Conservation (phyloP, 2,888 invertebrate species). For the Eupeodes latifasciatus region DNA sequence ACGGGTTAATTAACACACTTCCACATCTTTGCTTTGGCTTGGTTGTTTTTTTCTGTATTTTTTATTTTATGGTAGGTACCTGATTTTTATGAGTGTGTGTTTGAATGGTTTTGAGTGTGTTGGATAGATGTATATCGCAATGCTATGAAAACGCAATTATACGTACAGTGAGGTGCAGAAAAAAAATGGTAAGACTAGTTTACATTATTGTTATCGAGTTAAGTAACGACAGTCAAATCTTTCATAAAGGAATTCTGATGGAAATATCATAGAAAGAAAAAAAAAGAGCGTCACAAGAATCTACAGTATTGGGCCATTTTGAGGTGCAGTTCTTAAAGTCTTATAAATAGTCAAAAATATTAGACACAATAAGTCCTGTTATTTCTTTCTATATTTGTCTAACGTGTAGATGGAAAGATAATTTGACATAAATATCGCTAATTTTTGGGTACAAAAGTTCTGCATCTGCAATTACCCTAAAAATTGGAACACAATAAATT, state of each 20-base stretch:
- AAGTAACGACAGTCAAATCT: neutral
- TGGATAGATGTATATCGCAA: conserved; percentile 11
- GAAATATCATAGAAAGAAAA: too few species aligned
- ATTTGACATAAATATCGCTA: too few species aligned
- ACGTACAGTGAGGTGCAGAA: conserved; percentile 12
- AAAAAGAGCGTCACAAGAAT: too few species aligned
- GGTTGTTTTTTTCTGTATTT: conserved; percentile 14
- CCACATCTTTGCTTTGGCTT: conserved; percentile 57
- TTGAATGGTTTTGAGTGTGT: conserved; percentile 10
- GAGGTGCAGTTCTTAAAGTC: too few species aligned
- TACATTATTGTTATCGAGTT: neutral
- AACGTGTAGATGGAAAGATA: too few species aligned
- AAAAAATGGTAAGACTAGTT: neutral
- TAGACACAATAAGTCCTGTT: too few species aligned
- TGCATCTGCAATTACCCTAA: too few species aligned
- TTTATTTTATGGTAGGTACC: conserved; percentile 10
- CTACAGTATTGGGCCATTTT: too few species aligned
- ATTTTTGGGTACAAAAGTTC: too few species aligned
- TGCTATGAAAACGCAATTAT: conserved; percentile 26
- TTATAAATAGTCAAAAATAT: too few species aligned
- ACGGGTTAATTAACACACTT: conserved; percentile 76
- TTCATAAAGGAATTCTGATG: neutral
- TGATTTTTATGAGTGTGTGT: conserved; percentile 25
- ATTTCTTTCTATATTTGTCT: too few species aligned
- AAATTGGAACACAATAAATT: too few species aligned